Evolutionary conservation across 2,113 vertebrate genomes (phyloP).

Genomic region (Sphaerodactylus townsendi): DNA sequence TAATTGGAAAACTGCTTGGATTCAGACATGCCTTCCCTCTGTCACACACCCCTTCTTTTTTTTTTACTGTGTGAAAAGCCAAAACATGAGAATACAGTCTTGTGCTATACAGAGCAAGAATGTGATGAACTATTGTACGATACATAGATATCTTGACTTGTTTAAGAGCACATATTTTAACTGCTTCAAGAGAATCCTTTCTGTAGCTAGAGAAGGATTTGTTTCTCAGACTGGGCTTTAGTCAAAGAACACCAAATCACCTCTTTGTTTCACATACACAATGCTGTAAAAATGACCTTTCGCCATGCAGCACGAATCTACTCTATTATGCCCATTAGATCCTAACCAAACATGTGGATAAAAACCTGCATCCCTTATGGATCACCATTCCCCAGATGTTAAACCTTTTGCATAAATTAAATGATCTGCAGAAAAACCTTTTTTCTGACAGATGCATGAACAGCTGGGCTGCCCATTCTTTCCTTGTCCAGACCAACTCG

Average conservation of each 20-base stretch:
- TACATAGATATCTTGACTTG: background rate
- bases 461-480: slow-evolving; percentile 29
- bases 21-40: too few relatives aligned
- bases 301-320: background rate
- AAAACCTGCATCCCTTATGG: background rate
- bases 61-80: too few relatives aligned
- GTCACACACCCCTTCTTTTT: too few relatives aligned
- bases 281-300: background rate
- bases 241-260: background rate
- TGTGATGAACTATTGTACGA: background rate
- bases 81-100: background rate
- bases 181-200: background rate
- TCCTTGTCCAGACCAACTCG: background rate
- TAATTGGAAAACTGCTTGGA: too few relatives aligned
- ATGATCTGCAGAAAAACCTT: slow-evolving; percentile 14
- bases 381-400: slow-evolving; percentile 35
- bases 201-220: background rate
- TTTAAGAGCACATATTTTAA: background rate
- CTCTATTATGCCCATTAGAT: slow-evolving; percentile 15
- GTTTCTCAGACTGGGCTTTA: background rate
- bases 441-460: slow-evolving; percentile 25
- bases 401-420: slow-evolving; percentile 45
- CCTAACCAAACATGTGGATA: background rate
- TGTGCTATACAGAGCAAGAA: background rate
- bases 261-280: background rate